Conservation (phyloP, 2,888 invertebrate species). For the Pardosa pseudoannulata region DNA sequence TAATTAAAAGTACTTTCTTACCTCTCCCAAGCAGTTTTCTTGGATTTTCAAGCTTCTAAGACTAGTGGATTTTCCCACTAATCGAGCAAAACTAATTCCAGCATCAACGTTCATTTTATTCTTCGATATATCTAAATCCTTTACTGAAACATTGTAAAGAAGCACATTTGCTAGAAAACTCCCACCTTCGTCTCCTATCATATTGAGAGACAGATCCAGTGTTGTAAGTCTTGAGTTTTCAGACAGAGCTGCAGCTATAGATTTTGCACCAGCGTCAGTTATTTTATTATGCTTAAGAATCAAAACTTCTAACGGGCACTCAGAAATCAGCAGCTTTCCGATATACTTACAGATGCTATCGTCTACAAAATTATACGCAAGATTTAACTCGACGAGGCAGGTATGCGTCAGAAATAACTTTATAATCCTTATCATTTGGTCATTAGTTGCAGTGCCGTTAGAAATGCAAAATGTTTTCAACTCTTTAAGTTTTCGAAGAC, state of each 20-base stretch:
- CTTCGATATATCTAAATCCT: conserved; percentile 28
- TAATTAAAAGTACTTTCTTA: conserved; percentile 8
- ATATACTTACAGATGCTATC: conserved; percentile 5
- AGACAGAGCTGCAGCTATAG: conserved; percentile 28
- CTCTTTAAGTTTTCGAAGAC: not conserved
- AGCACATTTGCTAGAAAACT: conserved; percentile 21
- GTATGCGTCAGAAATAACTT: not conserved
- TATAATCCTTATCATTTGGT: conserved; percentile 6
- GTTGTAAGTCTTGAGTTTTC: conserved; percentile 7
- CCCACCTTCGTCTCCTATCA: conserved; percentile 37
- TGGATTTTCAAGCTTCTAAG: conserved; percentile 29
- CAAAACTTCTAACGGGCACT: conserved; percentile 18
- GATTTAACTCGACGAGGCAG: not conserved
- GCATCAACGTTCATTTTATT: conserved; percentile 18
- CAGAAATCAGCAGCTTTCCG: conserved; percentile 11
- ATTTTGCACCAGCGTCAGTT: not conserved
- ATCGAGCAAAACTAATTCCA: conserved; percentile 15
- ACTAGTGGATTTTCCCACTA: not conserved
- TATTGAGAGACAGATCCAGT: conserved; percentile 41
- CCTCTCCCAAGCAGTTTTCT: conserved; percentile 33
- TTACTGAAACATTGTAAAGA: not conserved
- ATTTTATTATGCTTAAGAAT: conserved; percentile 37
- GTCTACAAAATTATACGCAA: conserved; percentile 38
- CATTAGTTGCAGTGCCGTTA: conserved; percentile 10
- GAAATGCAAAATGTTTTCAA: conserved; percentile 35